Evolutionary conservation across 2,888 invertebrate genomes (phyloP).

Genomic region (Agrotis segetum): DNA sequence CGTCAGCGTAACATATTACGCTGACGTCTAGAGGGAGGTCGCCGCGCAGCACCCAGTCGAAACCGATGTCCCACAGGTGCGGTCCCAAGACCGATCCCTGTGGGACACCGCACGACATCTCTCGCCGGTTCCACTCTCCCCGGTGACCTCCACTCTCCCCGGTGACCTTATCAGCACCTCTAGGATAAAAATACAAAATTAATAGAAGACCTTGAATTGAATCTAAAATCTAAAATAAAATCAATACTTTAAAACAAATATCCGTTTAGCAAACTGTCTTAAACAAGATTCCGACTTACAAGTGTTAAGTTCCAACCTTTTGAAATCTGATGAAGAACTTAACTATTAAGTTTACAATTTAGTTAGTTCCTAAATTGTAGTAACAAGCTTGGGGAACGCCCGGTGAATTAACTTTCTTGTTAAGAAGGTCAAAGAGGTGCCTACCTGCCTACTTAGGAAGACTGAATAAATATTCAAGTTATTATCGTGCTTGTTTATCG

Average conservation of each 20-base stretch:
- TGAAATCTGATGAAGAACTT: conserved; percentile 44
- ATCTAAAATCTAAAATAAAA: conserved; percentile 7
- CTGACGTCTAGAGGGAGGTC: too few species aligned
- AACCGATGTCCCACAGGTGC: too few species aligned
- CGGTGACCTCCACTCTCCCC: too few species aligned
- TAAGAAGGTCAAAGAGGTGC: conserved; percentile 36
- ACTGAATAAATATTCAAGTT: conserved; percentile 13
- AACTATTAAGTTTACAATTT: conserved; percentile 29
- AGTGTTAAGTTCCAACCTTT: conserved; percentile 18
- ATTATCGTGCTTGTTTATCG: background rate
- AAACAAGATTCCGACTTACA: conserved; percentile 25
- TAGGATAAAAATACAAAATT: too few species aligned
- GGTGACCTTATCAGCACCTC: too few species aligned
- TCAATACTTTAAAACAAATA: conserved; percentile 10
- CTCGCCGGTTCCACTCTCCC: too few species aligned
- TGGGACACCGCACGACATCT: too few species aligned
- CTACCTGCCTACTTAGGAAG: background rate
- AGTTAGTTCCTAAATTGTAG: conserved; percentile 32
- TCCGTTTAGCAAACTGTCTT: background rate
- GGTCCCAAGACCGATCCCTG: too few species aligned
- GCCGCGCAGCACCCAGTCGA: too few species aligned
- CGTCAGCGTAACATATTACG: too few species aligned
- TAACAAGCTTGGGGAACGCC: conserved; percentile 31
- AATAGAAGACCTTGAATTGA: background rate
- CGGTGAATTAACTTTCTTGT: conserved; percentile 32